Conservation (phyloP, 1,140 invertebrate species). For the Teleogryllus occipitalis region DNA sequence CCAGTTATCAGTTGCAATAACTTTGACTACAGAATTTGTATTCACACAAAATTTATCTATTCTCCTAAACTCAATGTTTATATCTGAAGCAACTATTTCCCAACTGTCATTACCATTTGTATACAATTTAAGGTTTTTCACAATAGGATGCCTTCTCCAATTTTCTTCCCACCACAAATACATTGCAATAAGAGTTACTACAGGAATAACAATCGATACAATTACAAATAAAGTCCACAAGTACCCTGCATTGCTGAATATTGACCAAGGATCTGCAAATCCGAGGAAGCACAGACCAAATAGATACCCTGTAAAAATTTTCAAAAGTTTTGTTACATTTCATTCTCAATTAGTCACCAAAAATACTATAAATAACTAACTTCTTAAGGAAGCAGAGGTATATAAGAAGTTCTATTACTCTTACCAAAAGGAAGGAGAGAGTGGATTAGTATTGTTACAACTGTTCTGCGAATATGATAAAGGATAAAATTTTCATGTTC, state of each 20-base stretch:
- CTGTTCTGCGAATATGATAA: constrained; percentile 61
- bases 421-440: constrained; percentile 55
- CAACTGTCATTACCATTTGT: constrained; percentile 51
- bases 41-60: constrained; percentile 67
- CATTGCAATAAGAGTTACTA: constrained; percentile 26
- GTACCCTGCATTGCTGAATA: neutral
- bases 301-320: constrained; percentile 22
- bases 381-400: neutral
- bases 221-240: constrained; percentile 15
- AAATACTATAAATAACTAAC: neutral
- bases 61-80: constrained; percentile 70
- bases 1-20: constrained; percentile 80
- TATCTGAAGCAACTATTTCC: constrained; percentile 56
- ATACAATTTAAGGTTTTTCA: constrained; percentile 53
- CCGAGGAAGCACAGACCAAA: constrained; percentile 19
- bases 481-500: constrained; percentile 59
- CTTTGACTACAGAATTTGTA: constrained; percentile 54
- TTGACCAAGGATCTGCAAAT: neutral
- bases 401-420: neutral
- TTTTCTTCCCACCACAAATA: constrained; percentile 55
- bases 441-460: constrained; percentile 56
- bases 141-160: constrained; percentile 68
- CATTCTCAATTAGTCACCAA: neutral
- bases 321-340: neutral
- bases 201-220: constrained; percentile 27